phyloP scores from a whole-genome alignment of 1,140 invertebrate species.

The Drosophila navojoa region DNA sequence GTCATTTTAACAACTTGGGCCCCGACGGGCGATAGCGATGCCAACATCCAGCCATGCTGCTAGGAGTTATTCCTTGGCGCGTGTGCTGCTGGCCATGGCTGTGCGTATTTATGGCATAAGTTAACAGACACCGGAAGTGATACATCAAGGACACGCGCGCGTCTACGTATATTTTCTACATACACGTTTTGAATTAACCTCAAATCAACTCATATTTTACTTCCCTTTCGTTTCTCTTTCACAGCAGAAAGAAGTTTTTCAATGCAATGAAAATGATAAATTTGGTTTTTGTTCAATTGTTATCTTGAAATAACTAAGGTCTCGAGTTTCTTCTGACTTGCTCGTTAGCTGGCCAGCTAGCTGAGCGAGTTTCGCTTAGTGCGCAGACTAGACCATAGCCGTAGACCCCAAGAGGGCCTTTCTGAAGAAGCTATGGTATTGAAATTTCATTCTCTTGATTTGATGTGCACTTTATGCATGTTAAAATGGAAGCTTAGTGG shows the following conservation, averaged over 20 bases:
- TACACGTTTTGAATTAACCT: conserved; percentile 75
- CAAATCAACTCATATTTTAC: conserved; percentile 39
- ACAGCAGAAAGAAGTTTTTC: neutral
- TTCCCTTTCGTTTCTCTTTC: neutral
- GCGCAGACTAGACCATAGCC: no score
- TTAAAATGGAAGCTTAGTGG: no score
- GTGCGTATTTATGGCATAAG: conserved; percentile 77
- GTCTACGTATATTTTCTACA: conserved; percentile 35
- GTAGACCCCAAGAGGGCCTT: no score
- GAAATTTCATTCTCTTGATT: no score
- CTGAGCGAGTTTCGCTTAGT: no score
- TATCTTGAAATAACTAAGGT: neutral
- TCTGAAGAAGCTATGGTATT: no score
- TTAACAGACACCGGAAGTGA: conserved; percentile 81
- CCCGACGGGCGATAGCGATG: conserved; percentile 16
- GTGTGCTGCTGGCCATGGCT: conserved; percentile 64
- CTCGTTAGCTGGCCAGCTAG: no score
- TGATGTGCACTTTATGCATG: no score
- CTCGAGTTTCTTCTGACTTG: no score
- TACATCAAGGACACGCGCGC: conserved; percentile 73
- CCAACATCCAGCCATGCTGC: neutral
- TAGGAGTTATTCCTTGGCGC: conserved; percentile 43
- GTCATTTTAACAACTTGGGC: conserved; percentile 38
- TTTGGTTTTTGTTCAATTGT: neutral
- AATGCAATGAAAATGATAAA: neutral